Evolutionary conservation across 2,113 vertebrate genomes (phyloP).

Genomic region (Micronisus gabar): DNA sequence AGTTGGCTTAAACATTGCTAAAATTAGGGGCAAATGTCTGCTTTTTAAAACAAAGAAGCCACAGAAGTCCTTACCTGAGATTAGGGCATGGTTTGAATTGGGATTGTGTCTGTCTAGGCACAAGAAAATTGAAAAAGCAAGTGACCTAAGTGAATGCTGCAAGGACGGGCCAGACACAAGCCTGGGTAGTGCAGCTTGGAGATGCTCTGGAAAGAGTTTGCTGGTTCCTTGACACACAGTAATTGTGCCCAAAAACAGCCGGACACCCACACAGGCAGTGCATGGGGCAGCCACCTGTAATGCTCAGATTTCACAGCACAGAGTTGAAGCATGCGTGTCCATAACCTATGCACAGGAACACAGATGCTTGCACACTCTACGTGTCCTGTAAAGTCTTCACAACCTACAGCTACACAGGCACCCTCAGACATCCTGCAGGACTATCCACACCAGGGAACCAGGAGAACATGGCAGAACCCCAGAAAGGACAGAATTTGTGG

Average conservation of each 20-base stretch:
- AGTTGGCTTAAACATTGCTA: not conserved
- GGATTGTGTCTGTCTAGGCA: not conserved
- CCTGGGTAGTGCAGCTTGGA: not conserved
- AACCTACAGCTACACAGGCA: not conserved
- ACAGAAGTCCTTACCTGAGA: fast-evolving
- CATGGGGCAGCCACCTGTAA: not conserved
- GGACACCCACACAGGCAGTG: not conserved
- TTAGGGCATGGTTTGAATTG: not conserved
- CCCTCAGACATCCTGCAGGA: not conserved
- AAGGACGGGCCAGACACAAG: not conserved
- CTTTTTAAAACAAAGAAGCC: not conserved
- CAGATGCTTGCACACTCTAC: fast-evolving
- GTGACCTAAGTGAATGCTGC: not conserved
- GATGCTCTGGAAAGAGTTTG: not conserved
- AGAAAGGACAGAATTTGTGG: not conserved
- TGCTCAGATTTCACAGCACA: not conserved
- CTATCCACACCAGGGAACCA: not conserved
- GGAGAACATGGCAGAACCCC: not conserved
- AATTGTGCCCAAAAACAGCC: not conserved
- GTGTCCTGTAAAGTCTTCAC: not conserved
- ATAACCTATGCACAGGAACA: too few relatives aligned
- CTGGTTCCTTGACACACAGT: fast-evolving
- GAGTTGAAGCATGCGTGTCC: too few relatives aligned
- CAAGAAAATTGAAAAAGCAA: not conserved
- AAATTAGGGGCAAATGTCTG: not conserved